phyloP scores from a whole-genome alignment of 1,140 invertebrate species.

The Yoshiicerus persimilis region DNA sequence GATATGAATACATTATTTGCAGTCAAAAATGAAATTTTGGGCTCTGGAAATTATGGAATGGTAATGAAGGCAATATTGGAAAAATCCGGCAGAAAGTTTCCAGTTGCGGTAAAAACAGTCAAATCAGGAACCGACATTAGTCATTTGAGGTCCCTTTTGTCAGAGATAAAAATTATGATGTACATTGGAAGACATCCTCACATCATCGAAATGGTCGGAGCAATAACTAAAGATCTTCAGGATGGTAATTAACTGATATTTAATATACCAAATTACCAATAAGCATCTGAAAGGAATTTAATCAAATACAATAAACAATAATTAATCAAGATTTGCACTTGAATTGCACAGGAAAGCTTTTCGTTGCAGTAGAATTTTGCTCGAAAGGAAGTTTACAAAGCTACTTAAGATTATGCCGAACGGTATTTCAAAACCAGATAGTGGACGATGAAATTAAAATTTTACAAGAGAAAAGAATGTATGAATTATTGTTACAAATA shows the following conservation, averaged over 20 bases:
- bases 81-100: conserved; percentile 50
- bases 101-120: no score
- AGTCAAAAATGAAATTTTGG: conserved; percentile 50
- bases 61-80: conserved; percentile 54
- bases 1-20: no score
- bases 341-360: not conserved
- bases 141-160: not conserved
- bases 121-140: not conserved
- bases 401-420: not conserved
- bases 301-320: not conserved
- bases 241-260: not conserved
- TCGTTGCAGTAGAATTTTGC: conserved; percentile 24
- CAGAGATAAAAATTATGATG: not conserved
- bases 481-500: not conserved
- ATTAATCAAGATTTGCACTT: not conserved
- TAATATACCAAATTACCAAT: no score
- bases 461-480: not conserved
- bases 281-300: no score
- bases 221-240: not conserved
- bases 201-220: not conserved
- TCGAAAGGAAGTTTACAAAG: conserved; percentile 4
- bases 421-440: not conserved
- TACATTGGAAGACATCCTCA: not conserved
- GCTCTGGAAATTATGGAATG: conserved; percentile 61
- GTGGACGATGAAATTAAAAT: not conserved